phyloP scores from a whole-genome alignment of 2,797 vertebrate species.

The Kryptopterus vitreolus region DNA sequence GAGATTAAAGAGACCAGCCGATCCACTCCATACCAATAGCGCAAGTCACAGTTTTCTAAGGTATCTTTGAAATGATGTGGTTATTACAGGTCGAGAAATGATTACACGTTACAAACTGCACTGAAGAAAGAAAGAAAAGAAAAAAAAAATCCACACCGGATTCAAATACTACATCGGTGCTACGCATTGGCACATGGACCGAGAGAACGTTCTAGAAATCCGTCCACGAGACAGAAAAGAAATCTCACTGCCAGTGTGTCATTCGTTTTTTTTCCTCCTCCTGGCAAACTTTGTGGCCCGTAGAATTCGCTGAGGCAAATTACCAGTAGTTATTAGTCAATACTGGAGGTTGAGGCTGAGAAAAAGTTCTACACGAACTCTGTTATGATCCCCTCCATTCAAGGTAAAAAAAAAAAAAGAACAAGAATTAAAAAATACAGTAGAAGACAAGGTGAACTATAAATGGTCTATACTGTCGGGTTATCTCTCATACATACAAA shows the following conservation, averaged over 20 bases:
- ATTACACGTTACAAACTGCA: slow-evolving; percentile 21
- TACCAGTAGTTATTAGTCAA: slow-evolving; percentile 7
- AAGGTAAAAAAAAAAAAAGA: slow-evolving; percentile 11
- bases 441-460: slow-evolving; percentile 27
- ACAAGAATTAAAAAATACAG: background rate
- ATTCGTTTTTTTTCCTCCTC: slow-evolving; percentile 2
- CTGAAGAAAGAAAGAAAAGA: no score
- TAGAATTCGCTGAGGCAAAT: slow-evolving; percentile 5
- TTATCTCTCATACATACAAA: slow-evolving; percentile 31
- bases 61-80: slow-evolving; percentile 12
- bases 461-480: slow-evolving; percentile 30
- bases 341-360: slow-evolving; percentile 2
- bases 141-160: slow-evolving; percentile 5
- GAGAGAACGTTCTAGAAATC: slow-evolving; percentile 1
- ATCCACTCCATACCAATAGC: slow-evolving; percentile 9
- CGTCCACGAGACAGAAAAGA: background rate
- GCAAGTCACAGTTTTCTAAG: slow-evolving; percentile 15
- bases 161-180: background rate
- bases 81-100: background rate
- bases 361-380: background rate
- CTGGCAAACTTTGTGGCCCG: background rate
- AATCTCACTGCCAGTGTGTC: background rate
- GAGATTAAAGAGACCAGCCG: slow-evolving; percentile 29
- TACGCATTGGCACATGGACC: slow-evolving; percentile 1
- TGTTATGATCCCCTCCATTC: slow-evolving; percentile 12